Evolutionary conservation across 1,140 invertebrate species (phyloP).

Genomic region (Anthonomus grandis): DNA sequence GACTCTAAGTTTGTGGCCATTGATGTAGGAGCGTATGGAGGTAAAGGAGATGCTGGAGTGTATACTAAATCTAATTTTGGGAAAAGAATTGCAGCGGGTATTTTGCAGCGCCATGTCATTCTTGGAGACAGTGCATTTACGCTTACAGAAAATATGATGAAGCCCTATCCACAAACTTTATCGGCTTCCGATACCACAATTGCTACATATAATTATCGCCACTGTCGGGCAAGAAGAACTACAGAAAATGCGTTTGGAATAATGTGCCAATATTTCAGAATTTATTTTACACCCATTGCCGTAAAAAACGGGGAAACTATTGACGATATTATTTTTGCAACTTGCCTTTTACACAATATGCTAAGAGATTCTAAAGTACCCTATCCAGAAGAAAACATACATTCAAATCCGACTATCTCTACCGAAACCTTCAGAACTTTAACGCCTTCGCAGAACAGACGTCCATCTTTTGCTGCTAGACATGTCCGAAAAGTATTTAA

Average conservation of each 20-base stretch:
- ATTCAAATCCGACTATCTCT: neutral
- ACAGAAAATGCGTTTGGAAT: neutral
- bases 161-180: conserved; percentile 4
- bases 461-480: neutral
- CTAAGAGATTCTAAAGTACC: neutral
- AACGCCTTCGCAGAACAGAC: neutral
- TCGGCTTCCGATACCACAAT: neutral
- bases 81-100: conserved; percentile 14
- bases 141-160: conserved; percentile 1
- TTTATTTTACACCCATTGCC: neutral
- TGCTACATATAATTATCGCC: neutral
- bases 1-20: conserved; percentile 50
- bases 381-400: neutral
- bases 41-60: conserved; percentile 4
- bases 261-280: neutral
- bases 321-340: neutral
- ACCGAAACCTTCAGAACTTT: neutral
- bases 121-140: neutral
- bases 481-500: neutral
- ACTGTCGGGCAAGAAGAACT: neutral
- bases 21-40: conserved; percentile 48
- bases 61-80: conserved; percentile 5
- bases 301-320: neutral
- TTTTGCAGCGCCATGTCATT: neutral
- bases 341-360: neutral